A percentile compares a stretch with the other conserved stretches of the same genome.
Evolutionary conservation across 2,113 vertebrate genomes (phyloP).

Genomic region (Motacilla alba): DNA sequence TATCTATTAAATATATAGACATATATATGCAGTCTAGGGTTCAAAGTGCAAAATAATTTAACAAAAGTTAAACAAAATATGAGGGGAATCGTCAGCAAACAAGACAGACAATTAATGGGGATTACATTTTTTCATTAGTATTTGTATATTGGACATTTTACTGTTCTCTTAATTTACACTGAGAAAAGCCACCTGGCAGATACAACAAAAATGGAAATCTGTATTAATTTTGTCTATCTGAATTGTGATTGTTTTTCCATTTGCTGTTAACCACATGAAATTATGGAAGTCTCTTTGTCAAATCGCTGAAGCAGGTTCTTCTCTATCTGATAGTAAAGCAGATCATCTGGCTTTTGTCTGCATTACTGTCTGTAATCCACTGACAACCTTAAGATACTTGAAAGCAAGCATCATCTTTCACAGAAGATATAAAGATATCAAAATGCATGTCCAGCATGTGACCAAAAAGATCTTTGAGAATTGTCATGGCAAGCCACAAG

Average conservation of each 20-base stretch:
- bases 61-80: not conserved
- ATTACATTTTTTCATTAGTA: not conserved
- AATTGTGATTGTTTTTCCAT: not conserved
- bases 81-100: not conserved
- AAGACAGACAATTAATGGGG: rapidly evolving
- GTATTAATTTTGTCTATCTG: not conserved
- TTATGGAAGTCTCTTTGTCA: not conserved
- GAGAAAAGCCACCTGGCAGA: not conserved
- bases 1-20: not conserved
- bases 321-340: not conserved
- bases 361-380: not conserved
- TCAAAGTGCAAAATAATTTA: not conserved
- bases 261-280: not conserved
- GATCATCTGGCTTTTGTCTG: not conserved
- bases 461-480: not conserved
- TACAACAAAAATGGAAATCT: not conserved
- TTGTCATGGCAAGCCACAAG: not conserved
- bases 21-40: not conserved
- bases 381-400: not conserved
- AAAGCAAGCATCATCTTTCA: not conserved
- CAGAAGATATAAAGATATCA: not conserved
- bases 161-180: not conserved
- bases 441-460: not conserved
- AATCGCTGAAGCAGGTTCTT: not conserved
- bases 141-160: not conserved